Evolutionary conservation across 2,113 vertebrate genomes (phyloP).

Genomic region (Mesoclemmys tuberculata): DNA sequence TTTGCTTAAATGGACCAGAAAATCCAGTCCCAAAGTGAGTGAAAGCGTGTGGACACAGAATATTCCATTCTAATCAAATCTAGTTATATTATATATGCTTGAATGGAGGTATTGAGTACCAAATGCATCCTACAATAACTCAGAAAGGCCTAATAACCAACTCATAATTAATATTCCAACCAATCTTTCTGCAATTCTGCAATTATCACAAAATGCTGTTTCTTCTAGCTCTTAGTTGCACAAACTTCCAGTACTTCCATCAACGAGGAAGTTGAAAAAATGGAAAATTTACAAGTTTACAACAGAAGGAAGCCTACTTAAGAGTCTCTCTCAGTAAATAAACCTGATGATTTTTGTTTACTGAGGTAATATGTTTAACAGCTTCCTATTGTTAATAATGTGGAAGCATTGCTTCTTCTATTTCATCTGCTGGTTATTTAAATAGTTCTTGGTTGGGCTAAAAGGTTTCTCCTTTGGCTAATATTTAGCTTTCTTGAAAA

Average conservation of each 20-base stretch:
- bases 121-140: background rate
- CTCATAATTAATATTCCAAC: background rate
- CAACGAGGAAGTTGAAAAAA: background rate
- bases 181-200: background rate
- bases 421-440: background rate
- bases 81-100: background rate
- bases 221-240: background rate
- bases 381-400: background rate
- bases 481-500: background rate
- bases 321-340: background rate
- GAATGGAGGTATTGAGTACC: constrained; percentile 12
- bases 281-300: background rate
- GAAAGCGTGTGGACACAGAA: background rate
- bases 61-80: background rate
- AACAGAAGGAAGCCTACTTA: background rate
- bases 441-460: background rate
- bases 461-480: background rate
- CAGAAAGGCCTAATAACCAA: constrained; percentile 16
- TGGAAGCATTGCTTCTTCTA: background rate
- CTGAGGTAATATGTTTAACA: background rate
- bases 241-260: background rate
- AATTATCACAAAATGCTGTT: background rate
- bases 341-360: background rate
- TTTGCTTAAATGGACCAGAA: background rate
- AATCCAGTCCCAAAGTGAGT: background rate